phyloP scores from a whole-genome alignment of 2,888 invertebrate species.

The Ommatoiulus sabulosus region DNA sequence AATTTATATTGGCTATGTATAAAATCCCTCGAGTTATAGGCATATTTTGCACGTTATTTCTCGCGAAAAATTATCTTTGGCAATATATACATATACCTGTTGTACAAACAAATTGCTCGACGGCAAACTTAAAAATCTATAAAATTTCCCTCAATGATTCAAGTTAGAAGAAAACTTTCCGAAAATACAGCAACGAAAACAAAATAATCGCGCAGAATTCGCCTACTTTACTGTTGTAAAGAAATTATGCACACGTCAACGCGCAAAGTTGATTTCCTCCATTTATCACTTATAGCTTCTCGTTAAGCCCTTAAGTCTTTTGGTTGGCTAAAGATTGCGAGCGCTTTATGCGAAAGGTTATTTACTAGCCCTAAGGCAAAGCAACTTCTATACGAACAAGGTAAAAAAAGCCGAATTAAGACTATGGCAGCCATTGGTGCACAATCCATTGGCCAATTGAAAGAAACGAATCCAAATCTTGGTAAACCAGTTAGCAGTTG shows the following conservation, averaged over 20 bases:
- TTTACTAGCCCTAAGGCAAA: conserved; percentile 6
- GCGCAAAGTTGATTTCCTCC: neutral
- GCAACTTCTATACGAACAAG: neutral
- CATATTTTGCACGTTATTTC: too few species aligned
- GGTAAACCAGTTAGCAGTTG: conserved; percentile 11
- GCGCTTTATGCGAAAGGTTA: conserved; percentile 32
- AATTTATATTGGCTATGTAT: too few species aligned
- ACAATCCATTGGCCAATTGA: neutral
- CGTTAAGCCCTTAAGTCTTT: conserved; percentile 7
- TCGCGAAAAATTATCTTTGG: too few species aligned
- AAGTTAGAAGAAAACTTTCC: neutral
- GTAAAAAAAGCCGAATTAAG: neutral
- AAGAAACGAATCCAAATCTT: neutral
- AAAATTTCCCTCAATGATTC: too few species aligned
- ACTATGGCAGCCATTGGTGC: neutral
- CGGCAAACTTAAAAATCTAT: too few species aligned
- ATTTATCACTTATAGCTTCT: conserved; percentile 36
- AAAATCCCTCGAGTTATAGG: too few species aligned
- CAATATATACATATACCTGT: too few species aligned
- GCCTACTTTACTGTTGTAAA: neutral
- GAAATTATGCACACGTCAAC: neutral
- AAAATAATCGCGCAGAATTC: neutral
- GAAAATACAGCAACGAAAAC: neutral
- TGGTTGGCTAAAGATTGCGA: conserved; percentile 7
- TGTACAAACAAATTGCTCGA: too few species aligned